These are phyloP conservation scores for Diabrotica balteata DNA, from an alignment of 2,888 invertebrate species.

Conservation along the genomic window DNA sequence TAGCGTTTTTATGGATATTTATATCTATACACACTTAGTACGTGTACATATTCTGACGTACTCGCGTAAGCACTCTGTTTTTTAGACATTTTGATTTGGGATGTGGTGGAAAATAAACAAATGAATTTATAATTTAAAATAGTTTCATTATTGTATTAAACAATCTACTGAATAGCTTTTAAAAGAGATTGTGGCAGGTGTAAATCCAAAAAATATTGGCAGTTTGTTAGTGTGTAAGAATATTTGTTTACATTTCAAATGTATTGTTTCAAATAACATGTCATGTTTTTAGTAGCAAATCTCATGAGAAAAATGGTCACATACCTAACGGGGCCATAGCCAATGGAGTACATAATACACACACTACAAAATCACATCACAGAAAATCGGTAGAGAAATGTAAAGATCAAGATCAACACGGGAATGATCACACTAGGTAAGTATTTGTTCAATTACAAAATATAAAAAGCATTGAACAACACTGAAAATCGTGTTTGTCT, in stretches of 20 bases:
- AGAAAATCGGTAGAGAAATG: constrained; percentile 60
- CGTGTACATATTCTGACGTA: too few relatives aligned
- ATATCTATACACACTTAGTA: too few relatives aligned
- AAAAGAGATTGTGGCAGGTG: too few relatives aligned
- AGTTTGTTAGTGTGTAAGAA: neutral
- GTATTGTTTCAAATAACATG: neutral
- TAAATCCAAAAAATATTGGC: too few relatives aligned
- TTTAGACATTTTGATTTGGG: too few relatives aligned
- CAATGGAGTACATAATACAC: constrained; percentile 49
- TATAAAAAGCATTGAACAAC: neutral
- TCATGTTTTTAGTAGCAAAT: constrained; percentile 32
- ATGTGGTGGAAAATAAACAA: too few relatives aligned
- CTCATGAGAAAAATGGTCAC: constrained; percentile 57
- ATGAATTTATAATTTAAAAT: too few relatives aligned
- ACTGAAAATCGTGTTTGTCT: too few relatives aligned
- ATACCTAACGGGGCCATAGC: constrained; percentile 56
- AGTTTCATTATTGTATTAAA: too few relatives aligned
- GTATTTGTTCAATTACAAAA: neutral
- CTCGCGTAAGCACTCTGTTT: too few relatives aligned
- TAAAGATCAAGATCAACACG: constrained; percentile 51
- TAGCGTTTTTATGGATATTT: too few relatives aligned
- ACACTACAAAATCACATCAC: constrained; percentile 62
- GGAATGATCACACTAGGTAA: constrained; percentile 8
- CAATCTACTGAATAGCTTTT: too few relatives aligned
- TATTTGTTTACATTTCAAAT: constrained; percentile 4